Evolutionary conservation across 2,113 vertebrate genomes (phyloP), one percentile per base, ranked within the genome.

Genomic region (Cryptotis parvus): DNA sequence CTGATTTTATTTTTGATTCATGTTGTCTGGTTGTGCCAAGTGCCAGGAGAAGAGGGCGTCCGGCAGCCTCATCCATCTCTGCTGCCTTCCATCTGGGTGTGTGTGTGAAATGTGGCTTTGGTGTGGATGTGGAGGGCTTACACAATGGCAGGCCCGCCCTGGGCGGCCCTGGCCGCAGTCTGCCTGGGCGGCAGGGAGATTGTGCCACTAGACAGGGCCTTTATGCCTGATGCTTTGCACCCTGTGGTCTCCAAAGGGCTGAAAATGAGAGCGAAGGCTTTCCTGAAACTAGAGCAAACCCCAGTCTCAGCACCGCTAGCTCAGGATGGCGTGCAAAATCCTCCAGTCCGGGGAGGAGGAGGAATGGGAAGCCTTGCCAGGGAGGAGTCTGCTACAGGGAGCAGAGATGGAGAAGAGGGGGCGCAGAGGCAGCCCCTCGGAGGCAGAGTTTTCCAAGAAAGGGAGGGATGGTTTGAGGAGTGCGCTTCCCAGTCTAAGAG

Each of bases 81-180:
- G 89, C 91, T 94, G 87, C 90, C 89, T 86, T 66, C 79, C 10
- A 11, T 84, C 68, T 84, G 58, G 68, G 92, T 94, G 94, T 95
- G 68, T 95, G 68, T 77, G 79, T 93, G 93, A 96, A 65, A 96
- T 95, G 83, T 80, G 90, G 93, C 75, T 95, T 94, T 24, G 14
- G 85, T 75, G 52, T 4, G 37, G 93, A 63, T 1, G 4, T 49
- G 45, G 39, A 76, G 80, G 83, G 68, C 18, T 74, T 69, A 61
- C 49, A 74, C 65, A 65, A 41, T 58, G 79, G 76, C 66, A 77
- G 92, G 89, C 29, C 26, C 3, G 1, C 94, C 82, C 35, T 3
- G 61, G 10, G 29, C 18, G 22, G 66, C 69, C 79, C 77, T 69
- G 49, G 14, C 82, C 8, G 15, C 61, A 84, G 89, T 76, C 0